phyloP scores from a whole-genome alignment of 2,888 invertebrate genomes.

The Polydrusus cervinus region DNA sequence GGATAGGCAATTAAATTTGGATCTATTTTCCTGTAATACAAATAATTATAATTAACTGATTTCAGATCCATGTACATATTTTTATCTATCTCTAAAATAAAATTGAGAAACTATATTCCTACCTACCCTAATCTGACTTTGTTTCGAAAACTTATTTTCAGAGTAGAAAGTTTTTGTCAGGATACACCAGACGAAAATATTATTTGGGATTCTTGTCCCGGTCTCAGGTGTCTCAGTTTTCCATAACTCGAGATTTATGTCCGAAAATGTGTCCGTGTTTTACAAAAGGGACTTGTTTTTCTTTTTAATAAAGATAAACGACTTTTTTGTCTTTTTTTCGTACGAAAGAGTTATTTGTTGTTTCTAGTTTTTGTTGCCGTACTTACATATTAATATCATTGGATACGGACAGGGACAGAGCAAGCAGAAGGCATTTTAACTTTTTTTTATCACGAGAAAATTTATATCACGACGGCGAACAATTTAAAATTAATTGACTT shows the following conservation, averaged over 20 bases:
- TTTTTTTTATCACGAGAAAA: too few relatives aligned
- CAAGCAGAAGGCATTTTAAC: too few relatives aligned
- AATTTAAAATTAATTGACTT: too few relatives aligned
- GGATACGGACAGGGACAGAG: background rate
- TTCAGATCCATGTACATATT: too few relatives aligned
- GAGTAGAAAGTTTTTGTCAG: constrained; percentile 35
- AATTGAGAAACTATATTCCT: background rate
- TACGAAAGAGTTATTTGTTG: constrained; percentile 21
- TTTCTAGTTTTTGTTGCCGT: constrained; percentile 10
- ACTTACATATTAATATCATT: constrained; percentile 2
- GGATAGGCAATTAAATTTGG: too few relatives aligned
- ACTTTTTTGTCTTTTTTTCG: constrained; percentile 16
- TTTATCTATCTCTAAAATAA: background rate
- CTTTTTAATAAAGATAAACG: constrained; percentile 30
- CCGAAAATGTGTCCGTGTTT: constrained; percentile 26
- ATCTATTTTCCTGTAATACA: too few relatives aligned
- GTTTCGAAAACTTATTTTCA: constrained; percentile 5
- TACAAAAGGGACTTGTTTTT: constrained; percentile 27
- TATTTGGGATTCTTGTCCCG: constrained; percentile 34
- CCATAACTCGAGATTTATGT: constrained; percentile 48
- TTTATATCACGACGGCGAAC: too few relatives aligned
- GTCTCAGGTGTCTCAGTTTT: constrained; percentile 43
- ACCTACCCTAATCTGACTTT: background rate
- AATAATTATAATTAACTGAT: too few relatives aligned
- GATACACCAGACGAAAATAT: constrained; percentile 26